A percentile compares a stretch with the other conserved stretches of the same genome.
Evolutionary conservation across 64 coral and sea anemone species (phyloP).

Genomic region (Montipora sp.): DNA sequence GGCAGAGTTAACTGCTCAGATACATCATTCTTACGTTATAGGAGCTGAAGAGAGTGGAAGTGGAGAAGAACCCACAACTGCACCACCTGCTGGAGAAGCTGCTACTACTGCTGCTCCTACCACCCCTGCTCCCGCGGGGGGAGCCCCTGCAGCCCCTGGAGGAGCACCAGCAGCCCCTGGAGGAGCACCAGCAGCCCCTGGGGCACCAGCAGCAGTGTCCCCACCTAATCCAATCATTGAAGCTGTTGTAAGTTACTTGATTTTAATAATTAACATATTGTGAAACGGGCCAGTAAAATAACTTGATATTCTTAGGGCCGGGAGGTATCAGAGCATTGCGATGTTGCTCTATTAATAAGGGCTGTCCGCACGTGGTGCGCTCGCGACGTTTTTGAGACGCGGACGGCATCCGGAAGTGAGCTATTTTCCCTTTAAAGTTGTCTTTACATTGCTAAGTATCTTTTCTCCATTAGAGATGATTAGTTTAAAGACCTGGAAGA

Average conservation of each 20-base stretch:
- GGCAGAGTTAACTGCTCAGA: not conserved
- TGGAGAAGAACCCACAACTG: not conserved
- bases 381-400: no score
- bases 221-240: not conserved
- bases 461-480: no score
- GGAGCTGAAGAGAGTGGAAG: constrained; percentile 6
- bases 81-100: not conserved
- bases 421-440: no score
- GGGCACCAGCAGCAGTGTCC: not conserved
- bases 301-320: no score
- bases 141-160: not conserved
- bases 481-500: no score
- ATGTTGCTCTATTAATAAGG: no score
- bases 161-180: not conserved
- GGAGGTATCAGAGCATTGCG: no score
- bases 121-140: not conserved
- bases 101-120: not conserved
- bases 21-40: not conserved
- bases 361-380: no score
- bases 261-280: not conserved
- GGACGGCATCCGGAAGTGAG: no score
- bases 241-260: not conserved
- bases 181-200: not conserved
- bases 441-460: no score
- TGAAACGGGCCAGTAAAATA: not conserved